Base-by-base conservation (phyloP, 2,888 invertebrate species). In the Molorchus minor region DNA sequence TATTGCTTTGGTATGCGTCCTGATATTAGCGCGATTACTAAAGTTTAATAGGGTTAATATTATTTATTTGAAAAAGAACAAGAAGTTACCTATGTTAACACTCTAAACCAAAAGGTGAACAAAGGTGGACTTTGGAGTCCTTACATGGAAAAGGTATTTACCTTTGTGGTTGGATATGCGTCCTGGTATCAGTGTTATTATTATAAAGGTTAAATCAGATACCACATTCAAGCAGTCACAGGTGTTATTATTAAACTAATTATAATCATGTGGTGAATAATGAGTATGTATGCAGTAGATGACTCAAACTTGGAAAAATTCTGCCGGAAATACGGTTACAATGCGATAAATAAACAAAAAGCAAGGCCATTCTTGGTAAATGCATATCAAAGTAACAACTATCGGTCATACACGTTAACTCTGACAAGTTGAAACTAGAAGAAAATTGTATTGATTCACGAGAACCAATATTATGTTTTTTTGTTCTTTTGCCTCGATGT, bases 231-330 rank as follows among this genome's bases (percentile, higher is more conserved):
- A 17, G 17, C 29, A 45, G 17, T n/a, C 1, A 17, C 30, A 30
- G 36, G 36, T 8, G 36, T 45, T 45, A n/a, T 33, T 3, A 49
- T 49, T 38, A 38, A 38, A 36, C 16, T 46, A 56, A 61, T 55
- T 52, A 49, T 60, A 47, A 54, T 52, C 43, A 35, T 38, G 25
- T 17, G n/a, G 30, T 46, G 36, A 46, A 43, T 53, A 43, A 43
- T 47, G 43, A 52, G 55, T 49, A 45, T 61, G 29, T 38, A 13
- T 36, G 16, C 21, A 44, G 56, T 13, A 40, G 58, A 65, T 65
- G 65, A 65, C 56, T 62, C 65, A 62, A 62, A 65, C 62, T 53
- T 62, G 62, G 61, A 64, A 64, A 61, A 62, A 44, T 58, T 58
- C 56, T 56, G 56, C 65, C 58, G 65, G 62, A 62, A 65, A 61